A percentile compares a stretch with the other conserved stretches of the same genome.
Evolutionary conservation across 2,113 vertebrate genomes (phyloP).

Genomic region (Toxostoma redivivum): DNA sequence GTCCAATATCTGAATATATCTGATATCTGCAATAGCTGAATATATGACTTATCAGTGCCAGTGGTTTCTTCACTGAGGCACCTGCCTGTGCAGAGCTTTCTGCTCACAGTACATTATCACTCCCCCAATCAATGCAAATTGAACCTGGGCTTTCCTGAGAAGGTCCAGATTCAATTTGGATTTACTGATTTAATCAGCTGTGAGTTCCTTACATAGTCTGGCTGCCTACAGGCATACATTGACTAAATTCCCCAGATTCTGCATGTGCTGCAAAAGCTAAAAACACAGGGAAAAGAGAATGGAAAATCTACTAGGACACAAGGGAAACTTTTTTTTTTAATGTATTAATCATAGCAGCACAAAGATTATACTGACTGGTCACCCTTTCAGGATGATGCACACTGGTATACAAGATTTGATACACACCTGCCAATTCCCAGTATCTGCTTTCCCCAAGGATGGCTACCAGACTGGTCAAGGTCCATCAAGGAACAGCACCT

Average conservation of each 20-base stretch:
- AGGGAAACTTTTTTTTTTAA: not conserved
- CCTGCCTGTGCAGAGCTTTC: not conserved
- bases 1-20: not conserved
- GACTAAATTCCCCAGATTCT: not conserved
- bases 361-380: not conserved
- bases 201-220: not conserved
- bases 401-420: not conserved
- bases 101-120: not conserved
- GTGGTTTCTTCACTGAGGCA: not conserved
- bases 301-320: not conserved
- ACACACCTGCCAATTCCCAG: not conserved
- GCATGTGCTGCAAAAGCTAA: not conserved
- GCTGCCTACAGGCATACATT: not conserved
- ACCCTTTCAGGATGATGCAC: not conserved
- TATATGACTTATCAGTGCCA: not conserved
- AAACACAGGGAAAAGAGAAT: rapidly evolving
- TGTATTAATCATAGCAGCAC: not conserved
- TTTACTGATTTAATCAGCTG: not conserved
- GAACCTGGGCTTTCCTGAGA: not conserved
- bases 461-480: not conserved
- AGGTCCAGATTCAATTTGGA: constrained; percentile 1
- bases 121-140: not conserved
- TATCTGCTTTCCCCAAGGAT: not conserved
- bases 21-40: not conserved
- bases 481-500: not conserved